phyloP scores from a whole-genome alignment of 2,888 invertebrate species.

The Coleophora flavipennella region DNA sequence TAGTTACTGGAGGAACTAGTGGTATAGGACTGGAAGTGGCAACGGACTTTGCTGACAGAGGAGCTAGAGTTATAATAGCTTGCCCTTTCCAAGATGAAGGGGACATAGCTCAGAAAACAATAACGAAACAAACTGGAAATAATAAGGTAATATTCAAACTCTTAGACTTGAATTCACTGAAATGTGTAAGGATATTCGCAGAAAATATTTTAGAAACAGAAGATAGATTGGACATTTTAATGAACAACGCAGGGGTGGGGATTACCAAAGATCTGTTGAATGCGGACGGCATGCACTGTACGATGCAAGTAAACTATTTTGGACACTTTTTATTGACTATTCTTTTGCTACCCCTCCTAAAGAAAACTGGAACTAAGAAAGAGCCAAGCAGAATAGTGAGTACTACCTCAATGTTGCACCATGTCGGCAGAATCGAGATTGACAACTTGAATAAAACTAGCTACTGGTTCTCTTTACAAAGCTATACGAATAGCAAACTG shows the following conservation, averaged over 20 bases:
- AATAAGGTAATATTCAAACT: conserved; percentile 76
- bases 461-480: conserved; percentile 42
- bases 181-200: conserved; percentile 84
- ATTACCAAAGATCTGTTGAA: conserved; percentile 68
- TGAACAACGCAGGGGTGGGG: conserved; percentile 90
- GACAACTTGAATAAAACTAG: conserved; percentile 76
- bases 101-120: conserved; percentile 57
- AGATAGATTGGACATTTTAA: conserved; percentile 80
- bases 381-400: conserved; percentile 80
- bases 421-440: conserved; percentile 76
- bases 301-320: conserved; percentile 93
- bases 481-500: conserved; percentile 77
- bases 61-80: conserved; percentile 43
- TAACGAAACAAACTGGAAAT: conserved; percentile 75
- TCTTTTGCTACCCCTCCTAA: conserved; percentile 83
- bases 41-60: conserved; percentile 37
- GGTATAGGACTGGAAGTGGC: conserved; percentile 47
- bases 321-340: conserved; percentile 93
- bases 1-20: conserved; percentile 46
- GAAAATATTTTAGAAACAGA: conserved; percentile 79
- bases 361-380: conserved; percentile 57
- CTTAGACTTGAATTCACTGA: conserved; percentile 79
- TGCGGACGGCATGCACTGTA: conserved; percentile 84
- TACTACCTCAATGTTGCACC: conserved; percentile 82
- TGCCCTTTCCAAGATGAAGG: conserved; percentile 45